These are phyloP conservation scores for Rhynchotus rufescens DNA, from an alignment of 2,797 vertebrate species.

Conservation along the genomic window DNA sequence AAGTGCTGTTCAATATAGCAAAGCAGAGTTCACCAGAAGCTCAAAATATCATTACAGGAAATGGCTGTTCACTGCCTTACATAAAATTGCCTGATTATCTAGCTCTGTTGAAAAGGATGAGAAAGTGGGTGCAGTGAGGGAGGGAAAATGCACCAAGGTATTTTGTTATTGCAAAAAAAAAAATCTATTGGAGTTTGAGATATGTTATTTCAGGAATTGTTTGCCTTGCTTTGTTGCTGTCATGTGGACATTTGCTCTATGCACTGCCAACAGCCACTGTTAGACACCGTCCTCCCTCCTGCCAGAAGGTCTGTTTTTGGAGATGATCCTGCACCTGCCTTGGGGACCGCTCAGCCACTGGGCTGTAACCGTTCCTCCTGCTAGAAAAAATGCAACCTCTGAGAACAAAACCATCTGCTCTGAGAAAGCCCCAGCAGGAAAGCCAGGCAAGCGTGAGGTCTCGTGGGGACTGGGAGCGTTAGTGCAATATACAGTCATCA, in stretches of 20 bases:
- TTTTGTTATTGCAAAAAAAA: not conserved
- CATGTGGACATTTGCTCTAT: not conserved
- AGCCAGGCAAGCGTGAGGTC: constrained; percentile 48
- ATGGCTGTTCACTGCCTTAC: not conserved
- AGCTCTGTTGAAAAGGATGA: not conserved
- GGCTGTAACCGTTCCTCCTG: constrained; percentile 9
- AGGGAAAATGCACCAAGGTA: not conserved
- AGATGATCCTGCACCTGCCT: constrained; percentile 22
- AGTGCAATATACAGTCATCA: constrained; percentile 45
- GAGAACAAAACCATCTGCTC: constrained; percentile 65
- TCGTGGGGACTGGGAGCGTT: not conserved
- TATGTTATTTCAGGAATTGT: not conserved
- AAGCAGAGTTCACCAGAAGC: not conserved
- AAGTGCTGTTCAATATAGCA: constrained; percentile 2
- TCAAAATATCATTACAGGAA: not conserved
- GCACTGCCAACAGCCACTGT: not conserved
- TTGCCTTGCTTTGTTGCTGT: not conserved
- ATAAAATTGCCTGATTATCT: constrained; percentile 38
- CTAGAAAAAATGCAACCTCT: constrained; percentile 1
- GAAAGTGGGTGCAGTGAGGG: not conserved
- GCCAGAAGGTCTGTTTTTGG: constrained; percentile 33
- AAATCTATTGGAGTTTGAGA: constrained; percentile 15
- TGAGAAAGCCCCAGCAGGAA: constrained; percentile 52
- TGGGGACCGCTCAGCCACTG: constrained; percentile 47
- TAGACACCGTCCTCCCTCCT: not conserved